Evolutionary conservation across 2,888 invertebrate species (phyloP), one percentile per base, ranked within the genome.

Genomic region (Globia sparganii): DNA sequence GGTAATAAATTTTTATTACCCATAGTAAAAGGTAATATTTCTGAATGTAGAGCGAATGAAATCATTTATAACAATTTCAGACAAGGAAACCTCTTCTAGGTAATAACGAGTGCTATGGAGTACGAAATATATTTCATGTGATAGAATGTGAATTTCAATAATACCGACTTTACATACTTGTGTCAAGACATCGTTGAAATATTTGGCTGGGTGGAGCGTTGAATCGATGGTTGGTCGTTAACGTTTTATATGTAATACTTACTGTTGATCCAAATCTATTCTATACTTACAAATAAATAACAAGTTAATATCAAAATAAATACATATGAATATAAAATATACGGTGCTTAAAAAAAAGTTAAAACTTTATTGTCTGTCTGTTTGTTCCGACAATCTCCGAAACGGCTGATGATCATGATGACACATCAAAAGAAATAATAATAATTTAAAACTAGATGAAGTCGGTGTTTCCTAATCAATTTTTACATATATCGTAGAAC

Each of bases 41-140:
- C 79, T 84, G 79, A 84, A 84, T 83, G 78, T 81, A 67, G 78
- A 78, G 66, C 64, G 72, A 85, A 77, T 76, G 65, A 84, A 82
- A 80, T 80, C 83, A 87, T 87, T 88, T 86, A 84, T 87, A 78
- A 84, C 86, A 78, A 82, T 86, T 85, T 77, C 79, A 78, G 80
- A 80, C 70, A 76, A 77, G 77, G 80, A 77, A 73, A 87, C 78
- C 86, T 84, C 86, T 86, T 82, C 76, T 70, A 85, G 61, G 76
- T 83, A 85, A 86, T 85, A 86, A 86, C 86, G 77, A 84, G 75
- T 80, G 86, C 76, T 83, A 83, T 85, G 61, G 76, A 76, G 78
- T 78, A 59, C 61, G 81, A 72, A 68, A 84, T 85, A 84, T 86
- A 86, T 80, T 72, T 85, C 73, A 85, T 81, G 43, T 72, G 68